Evolutionary conservation across 2,113 vertebrate species (phyloP), one percentile per base, ranked within the genome.

Genomic region (Elaphurus davidianus): DNA sequence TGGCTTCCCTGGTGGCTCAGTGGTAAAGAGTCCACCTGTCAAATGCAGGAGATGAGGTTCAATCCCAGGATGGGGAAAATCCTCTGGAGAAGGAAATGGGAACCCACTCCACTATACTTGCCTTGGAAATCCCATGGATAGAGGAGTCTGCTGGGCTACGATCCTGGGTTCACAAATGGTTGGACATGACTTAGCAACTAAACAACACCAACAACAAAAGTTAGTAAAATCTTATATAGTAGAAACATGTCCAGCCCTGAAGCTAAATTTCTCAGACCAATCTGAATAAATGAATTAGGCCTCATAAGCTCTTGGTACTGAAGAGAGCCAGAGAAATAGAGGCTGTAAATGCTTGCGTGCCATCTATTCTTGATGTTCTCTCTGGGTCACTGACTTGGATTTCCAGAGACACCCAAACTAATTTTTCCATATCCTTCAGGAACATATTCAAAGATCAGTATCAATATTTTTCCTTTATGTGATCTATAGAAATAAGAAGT

Each of bases 401-500:
- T 74, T 95, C 60, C 52, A 36, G 40, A 67, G 14, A 83, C 14
- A 47, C 6, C 0, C 6, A 86, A 71, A 84, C 17, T 43, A 85
- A 36, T 79, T 90, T 17, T 79, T 94, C 40, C 45, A 9, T 93
- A 23, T 90, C 30, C 25, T 85, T 94, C 10, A 33, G 33, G 9
- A 91, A 90, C 7, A 55, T 45, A 90, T 43, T 76, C 9, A 90
- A 19, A n/a, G 33, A 57, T 33, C 10, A 43, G 15, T 83, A 78
- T 78, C 67, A 40, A 12, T 74, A 13, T 91, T 97, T 89, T 93
- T 9, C 21, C 79, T 67, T 47, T 67, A 82, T 40, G 12, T 95
- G 15, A 79, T 82, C 40, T 82, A 82, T 82, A 81, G 55, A 94
- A 67, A 11, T 94, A 71, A 43, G 47, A 59, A 33, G 12, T 47